Base-by-base conservation (phyloP, 2,797 vertebrate species). In the Artibeus jamaicensis region DNA sequence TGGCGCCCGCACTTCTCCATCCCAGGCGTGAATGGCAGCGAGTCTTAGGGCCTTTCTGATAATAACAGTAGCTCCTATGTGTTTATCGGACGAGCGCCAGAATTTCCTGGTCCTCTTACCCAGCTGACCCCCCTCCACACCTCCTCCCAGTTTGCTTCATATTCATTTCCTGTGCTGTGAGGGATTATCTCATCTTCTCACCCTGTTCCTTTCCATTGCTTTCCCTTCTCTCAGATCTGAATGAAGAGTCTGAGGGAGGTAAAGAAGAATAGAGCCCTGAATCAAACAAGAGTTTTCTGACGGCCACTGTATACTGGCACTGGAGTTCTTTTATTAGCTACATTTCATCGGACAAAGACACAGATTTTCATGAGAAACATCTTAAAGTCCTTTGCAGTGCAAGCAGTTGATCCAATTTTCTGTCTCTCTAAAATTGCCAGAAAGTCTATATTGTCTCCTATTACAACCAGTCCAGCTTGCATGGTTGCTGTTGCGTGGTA, bases 11-110 rank as follows among this genome's bases (percentile, higher is more conserved):
- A 37, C 50, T 85, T 87, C 65, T 93, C 86, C 95, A 12, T 50
- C 77, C 32, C 91, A 86, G 74, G 70, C 65, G 29, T 10, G 46
- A 91, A 34, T 55, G 62, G 86, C 39, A 78, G 65, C 79, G 32
- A 90, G 42, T 39, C 88, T 11, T 14, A 77, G 93, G 96, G 50
- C 94, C 95, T 95, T 94, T 67, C 86, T 48, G 39, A 93, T 74
- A 93, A n/a, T 34, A 0, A 0, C 11, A 74, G 87, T 37, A 91
- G 74, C 83, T 42, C 93, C 24, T 24, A 15, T 74, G 32, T 16
- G 77, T 39, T 81, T 83, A 57, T 77, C 82, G 83, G 81, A 83
- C 2, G 34, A 92, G 89, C 19, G 37, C 12, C 24, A 57, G 65
- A 86, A 34, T 46, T 29, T 55, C 81, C 96, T 76, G 21, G 76